Percentiles rank a stretch among this genome's conserved stretches.
Evolutionary conservation across 1,140 invertebrate genomes (phyloP).

Genomic region (Leptinotarsa undecemlineata): DNA sequence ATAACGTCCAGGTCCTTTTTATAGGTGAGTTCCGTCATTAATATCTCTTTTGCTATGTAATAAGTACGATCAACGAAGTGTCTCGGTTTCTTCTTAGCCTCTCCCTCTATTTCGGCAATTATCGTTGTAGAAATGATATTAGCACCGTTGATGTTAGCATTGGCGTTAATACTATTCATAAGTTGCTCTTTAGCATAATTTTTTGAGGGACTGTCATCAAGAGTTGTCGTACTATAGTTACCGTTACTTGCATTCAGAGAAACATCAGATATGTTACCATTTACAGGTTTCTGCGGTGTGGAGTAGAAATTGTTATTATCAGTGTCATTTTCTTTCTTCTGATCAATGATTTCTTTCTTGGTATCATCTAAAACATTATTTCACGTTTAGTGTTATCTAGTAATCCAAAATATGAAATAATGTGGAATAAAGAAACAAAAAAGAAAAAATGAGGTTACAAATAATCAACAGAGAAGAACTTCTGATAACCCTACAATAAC

Average conservation of each 20-base stretch:
- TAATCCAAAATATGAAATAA: background rate
- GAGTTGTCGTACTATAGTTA: constrained; percentile 33
- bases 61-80: constrained; percentile 75
- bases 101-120: constrained; percentile 53
- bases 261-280: constrained; percentile 45
- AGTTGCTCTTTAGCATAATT: constrained; percentile 47
- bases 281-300: constrained; percentile 40
- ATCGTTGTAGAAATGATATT: constrained; percentile 44
- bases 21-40: constrained; percentile 95
- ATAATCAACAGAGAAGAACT: background rate
- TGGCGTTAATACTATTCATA: constrained; percentile 51
- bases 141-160: constrained; percentile 31
- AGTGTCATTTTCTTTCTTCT: constrained; percentile 31
- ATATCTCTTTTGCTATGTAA: constrained; percentile 90
- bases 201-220: constrained; percentile 42
- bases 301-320: constrained; percentile 50
- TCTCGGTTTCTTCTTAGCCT: constrained; percentile 48
- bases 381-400: background rate
- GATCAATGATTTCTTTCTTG: constrained; percentile 32
- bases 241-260: constrained; percentile 40
- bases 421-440: background rate
- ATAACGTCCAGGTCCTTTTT: constrained; percentile 93
- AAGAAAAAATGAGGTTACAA: background rate
- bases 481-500: no score
- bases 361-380: constrained; percentile 39